Evolutionary conservation across 2,888 invertebrate genomes (phyloP).

Genomic region (Drosophila meridiana): DNA sequence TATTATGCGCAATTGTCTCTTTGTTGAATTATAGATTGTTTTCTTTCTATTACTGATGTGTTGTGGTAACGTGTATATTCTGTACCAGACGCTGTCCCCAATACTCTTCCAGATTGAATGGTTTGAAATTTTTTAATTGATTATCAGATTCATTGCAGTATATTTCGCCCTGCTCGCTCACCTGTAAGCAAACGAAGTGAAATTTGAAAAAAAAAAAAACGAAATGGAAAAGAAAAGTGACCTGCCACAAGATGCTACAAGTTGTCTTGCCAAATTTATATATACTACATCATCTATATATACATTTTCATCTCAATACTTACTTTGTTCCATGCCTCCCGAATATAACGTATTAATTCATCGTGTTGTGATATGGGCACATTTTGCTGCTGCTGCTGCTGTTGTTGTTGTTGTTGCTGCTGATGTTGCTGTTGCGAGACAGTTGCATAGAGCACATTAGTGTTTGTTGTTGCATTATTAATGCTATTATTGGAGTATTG

Average conservation of each 20-base stretch:
- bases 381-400: conserved; percentile 46
- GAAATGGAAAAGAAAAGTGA: conserved; percentile 19
- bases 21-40: conserved; percentile 12
- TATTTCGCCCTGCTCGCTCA: conserved; percentile 87
- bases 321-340: conserved; percentile 91
- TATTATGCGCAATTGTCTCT: conserved; percentile 55
- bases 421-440: conserved; percentile 54
- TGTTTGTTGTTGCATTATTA: conserved; percentile 62
- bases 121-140: conserved; percentile 90
- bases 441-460: conserved; percentile 48
- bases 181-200: conserved; percentile 55
- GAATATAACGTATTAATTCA: conserved; percentile 92
- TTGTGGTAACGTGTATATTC: conserved; percentile 86
- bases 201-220: not conserved
- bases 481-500: conserved; percentile 73
- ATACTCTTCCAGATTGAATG: conserved; percentile 91
- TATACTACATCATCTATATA: not conserved
- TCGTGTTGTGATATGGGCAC: conserved; percentile 87
- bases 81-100: conserved; percentile 91
- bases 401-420: conserved; percentile 48
- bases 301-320: not conserved
- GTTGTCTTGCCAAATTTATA: conserved; percentile 27
- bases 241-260: conserved; percentile 46
- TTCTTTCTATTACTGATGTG: conserved; percentile 66
- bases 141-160: conserved; percentile 85